phyloP scores from a whole-genome alignment of 2,888 invertebrate species.

The Lycophotia porphyrea region DNA sequence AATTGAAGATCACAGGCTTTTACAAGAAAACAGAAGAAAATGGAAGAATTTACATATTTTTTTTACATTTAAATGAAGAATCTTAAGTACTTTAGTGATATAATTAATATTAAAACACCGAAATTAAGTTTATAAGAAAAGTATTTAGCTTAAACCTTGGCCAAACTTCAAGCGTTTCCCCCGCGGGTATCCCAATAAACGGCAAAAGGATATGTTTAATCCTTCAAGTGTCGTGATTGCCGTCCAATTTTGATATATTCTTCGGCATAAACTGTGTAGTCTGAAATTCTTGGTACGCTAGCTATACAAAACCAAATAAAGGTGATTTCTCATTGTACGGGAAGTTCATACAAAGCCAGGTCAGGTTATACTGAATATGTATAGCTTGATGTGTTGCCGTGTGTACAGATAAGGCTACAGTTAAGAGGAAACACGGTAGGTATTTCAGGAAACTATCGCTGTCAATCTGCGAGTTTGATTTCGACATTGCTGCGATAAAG shows the following conservation, averaged over 20 bases:
- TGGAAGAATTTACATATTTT: background rate
- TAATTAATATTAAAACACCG: background rate
- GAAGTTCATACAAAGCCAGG: too few relatives aligned
- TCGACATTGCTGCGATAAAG: too few relatives aligned
- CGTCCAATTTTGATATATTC: background rate
- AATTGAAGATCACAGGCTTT: constrained; percentile 48
- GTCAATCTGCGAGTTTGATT: too few relatives aligned
- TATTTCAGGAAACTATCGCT: too few relatives aligned
- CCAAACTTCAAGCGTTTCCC: background rate
- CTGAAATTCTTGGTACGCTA: background rate
- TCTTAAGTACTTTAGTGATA: background rate
- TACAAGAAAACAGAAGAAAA: background rate
- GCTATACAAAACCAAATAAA: too few relatives aligned
- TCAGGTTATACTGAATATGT: too few relatives aligned
- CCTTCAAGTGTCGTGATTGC: background rate
- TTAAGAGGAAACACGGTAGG: too few relatives aligned
- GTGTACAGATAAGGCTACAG: background rate
- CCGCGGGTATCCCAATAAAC: background rate
- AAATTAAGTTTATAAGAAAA: background rate
- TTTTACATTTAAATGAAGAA: background rate
- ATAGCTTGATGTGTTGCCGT: too few relatives aligned
- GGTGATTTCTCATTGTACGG: too few relatives aligned
- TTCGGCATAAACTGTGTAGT: background rate
- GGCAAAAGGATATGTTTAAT: background rate
- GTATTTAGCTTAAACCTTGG: background rate